These are phyloP conservation scores for Hylaeus volcanicus DNA, from an alignment of 1,140 invertebrate genomes.

Conservation along the genomic window DNA sequence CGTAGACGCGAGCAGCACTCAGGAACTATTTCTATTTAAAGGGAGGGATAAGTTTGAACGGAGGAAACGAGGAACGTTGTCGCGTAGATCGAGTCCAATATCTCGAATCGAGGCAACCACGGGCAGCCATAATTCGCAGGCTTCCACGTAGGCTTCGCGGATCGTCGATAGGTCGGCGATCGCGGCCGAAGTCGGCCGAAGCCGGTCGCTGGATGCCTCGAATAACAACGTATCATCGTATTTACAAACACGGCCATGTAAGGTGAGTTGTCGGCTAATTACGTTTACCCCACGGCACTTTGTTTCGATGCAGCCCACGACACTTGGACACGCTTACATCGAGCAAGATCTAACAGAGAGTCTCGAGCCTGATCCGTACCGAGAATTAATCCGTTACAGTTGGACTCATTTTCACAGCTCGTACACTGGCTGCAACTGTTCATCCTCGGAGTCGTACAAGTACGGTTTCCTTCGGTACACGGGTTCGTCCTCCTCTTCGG, in stretches of 20 bases:
- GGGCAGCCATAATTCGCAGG: slow-evolving; percentile 11
- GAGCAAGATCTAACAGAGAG: slow-evolving; percentile 8
- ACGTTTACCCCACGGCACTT: slow-evolving; percentile 48
- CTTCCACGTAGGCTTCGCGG: slow-evolving; percentile 65
- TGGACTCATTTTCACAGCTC: slow-evolving; percentile 64
- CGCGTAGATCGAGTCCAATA: slow-evolving; percentile 24
- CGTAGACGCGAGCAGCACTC: slow-evolving; percentile 26
- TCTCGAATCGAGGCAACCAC: slow-evolving; percentile 44
- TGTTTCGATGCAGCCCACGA: slow-evolving; percentile 27
- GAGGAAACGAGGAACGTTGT: slow-evolving; percentile 30
- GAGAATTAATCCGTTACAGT: background rate
- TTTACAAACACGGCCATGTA: slow-evolving; percentile 78
- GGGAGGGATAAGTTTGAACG: background rate
- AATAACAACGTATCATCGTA: slow-evolving; percentile 67
- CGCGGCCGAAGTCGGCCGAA: slow-evolving; percentile 70
- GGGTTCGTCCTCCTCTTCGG: slow-evolving; percentile 75
- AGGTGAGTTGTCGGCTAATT: slow-evolving; percentile 70
- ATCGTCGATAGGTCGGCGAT: slow-evolving; percentile 66
- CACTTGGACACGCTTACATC: background rate
- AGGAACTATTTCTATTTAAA: slow-evolving; percentile 32
- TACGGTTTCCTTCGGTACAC: slow-evolving; percentile 68
- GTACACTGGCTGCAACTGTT: slow-evolving; percentile 68
- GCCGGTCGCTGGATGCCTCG: slow-evolving; percentile 42
- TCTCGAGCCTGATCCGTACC: slow-evolving; percentile 3
- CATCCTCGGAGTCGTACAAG: slow-evolving; percentile 71